Evolutionary conservation across 2,888 invertebrate species (phyloP), one percentile per base, ranked within the genome.

Genomic region (Emesis furor): DNA sequence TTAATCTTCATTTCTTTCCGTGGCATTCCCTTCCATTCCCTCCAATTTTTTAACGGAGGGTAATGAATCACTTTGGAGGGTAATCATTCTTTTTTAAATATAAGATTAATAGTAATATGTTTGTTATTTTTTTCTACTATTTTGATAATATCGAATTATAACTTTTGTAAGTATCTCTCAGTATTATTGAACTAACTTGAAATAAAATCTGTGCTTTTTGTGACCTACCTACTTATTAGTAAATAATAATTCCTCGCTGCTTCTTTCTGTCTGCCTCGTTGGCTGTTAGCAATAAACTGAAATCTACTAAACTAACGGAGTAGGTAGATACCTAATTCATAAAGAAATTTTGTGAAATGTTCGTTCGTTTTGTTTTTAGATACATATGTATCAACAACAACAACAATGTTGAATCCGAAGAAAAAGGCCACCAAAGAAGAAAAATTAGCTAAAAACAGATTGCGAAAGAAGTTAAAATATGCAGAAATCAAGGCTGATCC

Each of bases 401-500:
- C 69, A 69, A 69, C 24, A 39, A 42, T 37, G 59, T 24, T 8
- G 17, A 69, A 69, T 4, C 37, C 42, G 17, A 69, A 69, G 24
- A 69, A 69, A 24, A 69, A 69, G 42, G 37, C 39, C 17, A 69
- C 69, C 17, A 37, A 24, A 42, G 69, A 69, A 42, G 42, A 69
- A 69, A 59, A 59, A 59, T 17, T 59, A 59, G 59, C 24, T 59
- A 59, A 59, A 59, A 24, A 59, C 17, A 59, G 59, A 59, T 59
- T 59, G 59, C 59, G 59, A 17, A 59, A 24, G 24, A 59, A 59
- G 24, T 17, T 59, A 24, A 59, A 59, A 24, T 59, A 59, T 7
- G 24, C 59, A 17, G 69, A 69, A 69, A 69, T 69, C 42, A 69
- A 69, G 24, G 42, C 17, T 69, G 42, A 69, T 24, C 69, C 42